These are phyloP conservation scores for Seira musarum DNA, from an alignment of 2,888 invertebrate species.

Conservation along the genomic window DNA sequence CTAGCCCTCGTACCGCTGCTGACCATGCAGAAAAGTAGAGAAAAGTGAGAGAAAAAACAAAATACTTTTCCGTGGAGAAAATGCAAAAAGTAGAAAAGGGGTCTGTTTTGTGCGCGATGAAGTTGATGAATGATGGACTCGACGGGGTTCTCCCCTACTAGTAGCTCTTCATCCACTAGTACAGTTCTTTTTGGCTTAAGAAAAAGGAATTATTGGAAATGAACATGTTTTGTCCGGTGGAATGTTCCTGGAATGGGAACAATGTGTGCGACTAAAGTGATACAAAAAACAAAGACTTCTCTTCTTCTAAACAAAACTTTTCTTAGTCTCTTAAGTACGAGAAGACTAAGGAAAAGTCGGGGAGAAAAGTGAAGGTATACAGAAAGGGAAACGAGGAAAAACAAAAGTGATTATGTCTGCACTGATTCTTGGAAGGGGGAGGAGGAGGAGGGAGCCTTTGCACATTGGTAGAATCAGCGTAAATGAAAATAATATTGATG, in stretches of 20 bases:
- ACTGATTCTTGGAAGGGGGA: slow-evolving; percentile 39
- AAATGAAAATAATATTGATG: slow-evolving; percentile 30
- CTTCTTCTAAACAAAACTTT: background rate
- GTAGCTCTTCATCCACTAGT: too few species aligned
- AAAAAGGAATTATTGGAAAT: slow-evolving; percentile 36
- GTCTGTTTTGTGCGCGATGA: slow-evolving; percentile 48
- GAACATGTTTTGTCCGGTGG: slow-evolving; percentile 30
- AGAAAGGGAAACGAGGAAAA: slow-evolving; percentile 12
- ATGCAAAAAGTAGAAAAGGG: background rate
- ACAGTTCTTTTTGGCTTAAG: too few species aligned
- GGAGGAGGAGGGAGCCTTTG: slow-evolving; percentile 26
- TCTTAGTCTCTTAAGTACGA: background rate
- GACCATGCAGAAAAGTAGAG: slow-evolving; percentile 31
- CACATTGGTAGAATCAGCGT: slow-evolving; percentile 23
- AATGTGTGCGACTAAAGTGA: background rate
- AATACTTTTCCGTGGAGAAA: background rate
- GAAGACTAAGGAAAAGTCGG: slow-evolving; percentile 6
- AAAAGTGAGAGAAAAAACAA: slow-evolving; percentile 4
- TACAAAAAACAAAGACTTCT: slow-evolving; percentile 7
- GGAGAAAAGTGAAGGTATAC: background rate
- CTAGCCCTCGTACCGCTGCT: slow-evolving; percentile 21
- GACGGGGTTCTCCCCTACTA: slow-evolving; percentile 30
- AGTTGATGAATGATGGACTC: slow-evolving; percentile 60
- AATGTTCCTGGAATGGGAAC: background rate
- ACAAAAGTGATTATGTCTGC: slow-evolving; percentile 53